Conservation (phyloP, 2,888 invertebrate species). For the Lampropteryx suffumata region DNA sequence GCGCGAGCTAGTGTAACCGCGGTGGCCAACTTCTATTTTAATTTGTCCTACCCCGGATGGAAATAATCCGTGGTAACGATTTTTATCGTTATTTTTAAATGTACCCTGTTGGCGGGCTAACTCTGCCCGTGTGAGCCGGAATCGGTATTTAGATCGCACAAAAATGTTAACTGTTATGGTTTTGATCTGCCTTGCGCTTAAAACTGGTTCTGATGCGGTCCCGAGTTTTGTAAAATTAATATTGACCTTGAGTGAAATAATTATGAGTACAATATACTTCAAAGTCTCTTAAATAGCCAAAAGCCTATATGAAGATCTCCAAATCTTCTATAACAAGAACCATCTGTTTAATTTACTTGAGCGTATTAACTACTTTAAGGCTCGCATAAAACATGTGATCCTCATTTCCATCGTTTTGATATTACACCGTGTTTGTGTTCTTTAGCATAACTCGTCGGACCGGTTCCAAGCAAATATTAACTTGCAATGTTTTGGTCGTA, state of each 20-base stretch:
- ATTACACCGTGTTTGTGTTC: conserved; percentile 15
- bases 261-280: too few relatives aligned
- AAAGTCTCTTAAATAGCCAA: too few relatives aligned
- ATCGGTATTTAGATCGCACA: conserved; percentile 12
- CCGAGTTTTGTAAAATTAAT: background rate
- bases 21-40: conserved; percentile 48
- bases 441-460: conserved; percentile 13
- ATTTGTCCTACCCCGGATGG: conserved; percentile 51
- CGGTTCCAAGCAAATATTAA: conserved; percentile 14
- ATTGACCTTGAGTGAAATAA: too few relatives aligned
- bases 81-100: conserved; percentile 64
- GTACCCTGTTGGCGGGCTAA: conserved; percentile 30
- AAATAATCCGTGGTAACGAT: conserved; percentile 65
- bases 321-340: too few relatives aligned
- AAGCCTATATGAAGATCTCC: too few relatives aligned
- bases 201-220: background rate
- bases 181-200: background rate
- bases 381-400: conserved; percentile 1
- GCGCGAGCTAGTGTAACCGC: conserved; percentile 27
- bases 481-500: conserved; percentile 17
- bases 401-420: conserved; percentile 1
- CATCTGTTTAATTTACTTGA: too few relatives aligned
- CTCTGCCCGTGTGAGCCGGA: conserved; percentile 24
- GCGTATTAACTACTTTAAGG: background rate
- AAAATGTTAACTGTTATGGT: conserved; percentile 9